Evolutionary conservation across 1,140 invertebrate species (phyloP).

Genomic region (Aporrectodea caliginosa): DNA sequence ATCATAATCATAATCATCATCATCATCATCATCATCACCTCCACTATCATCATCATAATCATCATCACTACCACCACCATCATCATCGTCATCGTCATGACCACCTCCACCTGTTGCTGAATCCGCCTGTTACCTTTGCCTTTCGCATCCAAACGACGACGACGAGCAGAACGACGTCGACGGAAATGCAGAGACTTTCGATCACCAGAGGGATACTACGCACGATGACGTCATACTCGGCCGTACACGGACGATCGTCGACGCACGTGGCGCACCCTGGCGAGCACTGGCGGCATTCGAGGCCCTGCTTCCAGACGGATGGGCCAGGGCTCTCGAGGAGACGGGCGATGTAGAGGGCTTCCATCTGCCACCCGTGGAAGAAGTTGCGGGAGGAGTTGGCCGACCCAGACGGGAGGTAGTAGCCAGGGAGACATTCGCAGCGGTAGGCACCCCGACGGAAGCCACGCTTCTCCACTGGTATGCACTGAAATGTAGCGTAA

Average conservation of each 20-base stretch:
- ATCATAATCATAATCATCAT: too few species aligned
- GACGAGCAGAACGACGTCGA: conserved; percentile 66
- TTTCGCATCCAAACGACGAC: conserved; percentile 72
- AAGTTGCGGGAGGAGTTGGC: not conserved
- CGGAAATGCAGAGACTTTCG: conserved; percentile 69
- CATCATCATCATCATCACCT: too few species aligned
- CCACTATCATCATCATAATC: too few species aligned
- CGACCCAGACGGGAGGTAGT: not conserved
- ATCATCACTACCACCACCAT: too few species aligned
- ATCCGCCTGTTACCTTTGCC: conserved; percentile 67
- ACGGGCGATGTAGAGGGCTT: not conserved
- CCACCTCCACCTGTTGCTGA: too few species aligned
- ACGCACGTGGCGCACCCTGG: conserved; percentile 48
- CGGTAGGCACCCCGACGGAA: conserved; percentile 44
- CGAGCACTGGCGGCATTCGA: not conserved
- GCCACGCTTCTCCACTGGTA: conserved; percentile 37
- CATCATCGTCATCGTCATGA: too few species aligned
- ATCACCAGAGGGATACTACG: conserved; percentile 66
- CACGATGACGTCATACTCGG: conserved; percentile 61
- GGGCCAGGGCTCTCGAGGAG: not conserved
- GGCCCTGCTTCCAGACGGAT: not conserved
- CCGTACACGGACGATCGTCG: conserved; percentile 59
- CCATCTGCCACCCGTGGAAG: not conserved
- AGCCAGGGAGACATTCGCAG: conserved; percentile 42
- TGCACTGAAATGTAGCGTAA: conserved; percentile 42